Percentiles rank a stretch among this genome's conserved stretches.
Conservation (phyloP, 2,888 invertebrate species). For the Invenusta paracnida region DNA sequence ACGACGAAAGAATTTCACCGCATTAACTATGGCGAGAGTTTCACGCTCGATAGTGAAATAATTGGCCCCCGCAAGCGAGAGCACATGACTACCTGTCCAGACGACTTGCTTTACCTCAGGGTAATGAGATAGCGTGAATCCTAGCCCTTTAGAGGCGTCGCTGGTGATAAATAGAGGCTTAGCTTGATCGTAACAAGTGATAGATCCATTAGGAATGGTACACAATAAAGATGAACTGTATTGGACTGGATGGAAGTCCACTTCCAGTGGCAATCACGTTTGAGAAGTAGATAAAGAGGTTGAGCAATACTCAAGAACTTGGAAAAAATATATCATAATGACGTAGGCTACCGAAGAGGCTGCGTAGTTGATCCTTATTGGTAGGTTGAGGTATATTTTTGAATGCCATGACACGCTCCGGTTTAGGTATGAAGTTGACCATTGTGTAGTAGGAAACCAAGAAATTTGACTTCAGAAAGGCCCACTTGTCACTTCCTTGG, state of each 20-base stretch:
- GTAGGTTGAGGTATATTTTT: background rate
- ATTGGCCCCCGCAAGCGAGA: slow-evolving; percentile 51
- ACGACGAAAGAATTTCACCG: slow-evolving; percentile 54
- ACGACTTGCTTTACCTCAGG: slow-evolving; percentile 21
- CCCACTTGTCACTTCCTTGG: background rate
- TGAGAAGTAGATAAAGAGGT: background rate
- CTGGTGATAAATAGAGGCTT: slow-evolving; percentile 26
- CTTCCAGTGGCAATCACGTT: too few species aligned
- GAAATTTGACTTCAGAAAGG: background rate
- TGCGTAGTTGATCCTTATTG: background rate
- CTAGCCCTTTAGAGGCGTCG: slow-evolving; percentile 37
- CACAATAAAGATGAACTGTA: background rate
- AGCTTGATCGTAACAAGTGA: slow-evolving; percentile 6
- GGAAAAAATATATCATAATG: too few species aligned
- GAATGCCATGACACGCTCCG: background rate
- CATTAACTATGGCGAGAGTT: slow-evolving; percentile 55
- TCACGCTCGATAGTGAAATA: slow-evolving; percentile 55
- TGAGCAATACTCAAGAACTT: background rate
- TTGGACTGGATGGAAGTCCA: too few species aligned
- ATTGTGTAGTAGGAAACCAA: background rate
- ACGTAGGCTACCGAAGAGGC: background rate
- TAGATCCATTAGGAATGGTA: slow-evolving; percentile 24
- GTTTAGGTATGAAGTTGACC: background rate
- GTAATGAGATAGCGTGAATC: slow-evolving; percentile 38
- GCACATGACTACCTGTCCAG: slow-evolving; percentile 37